A percentile compares a stretch with the other conserved stretches of the same genome.
phyloP scores from a whole-genome alignment of 2,797 vertebrate species.

The Mormyrops boulengeri region DNA sequence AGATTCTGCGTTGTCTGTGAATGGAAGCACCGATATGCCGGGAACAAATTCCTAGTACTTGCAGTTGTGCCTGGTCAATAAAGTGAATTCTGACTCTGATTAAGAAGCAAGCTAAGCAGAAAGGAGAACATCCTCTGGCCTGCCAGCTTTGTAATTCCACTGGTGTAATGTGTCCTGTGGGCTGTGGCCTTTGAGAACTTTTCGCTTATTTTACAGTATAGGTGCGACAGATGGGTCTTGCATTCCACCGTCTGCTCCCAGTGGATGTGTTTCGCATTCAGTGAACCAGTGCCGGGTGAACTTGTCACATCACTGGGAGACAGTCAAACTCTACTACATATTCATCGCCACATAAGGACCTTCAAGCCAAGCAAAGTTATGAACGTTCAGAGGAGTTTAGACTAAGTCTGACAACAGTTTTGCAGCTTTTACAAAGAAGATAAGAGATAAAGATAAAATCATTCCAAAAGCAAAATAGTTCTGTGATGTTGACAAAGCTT shows the following conservation, averaged over 20 bases:
- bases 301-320: neutral
- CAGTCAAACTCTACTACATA: neutral
- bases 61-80: neutral
- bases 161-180: neutral
- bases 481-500: neutral
- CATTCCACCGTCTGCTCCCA: neutral
- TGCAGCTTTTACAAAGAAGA: neutral
- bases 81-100: neutral
- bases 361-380: neutral
- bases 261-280: neutral
- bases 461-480: neutral
- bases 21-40: neutral
- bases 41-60: neutral
- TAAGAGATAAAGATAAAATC: neutral
- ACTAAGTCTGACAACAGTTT: neutral
- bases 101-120: neutral
- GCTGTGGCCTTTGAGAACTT: neutral
- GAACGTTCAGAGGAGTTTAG: neutral
- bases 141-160: neutral
- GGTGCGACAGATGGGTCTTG: neutral
- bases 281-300: neutral
- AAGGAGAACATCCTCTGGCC: neutral
- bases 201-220: neutral
- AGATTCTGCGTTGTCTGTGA: neutral
- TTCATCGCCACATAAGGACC: neutral